These are phyloP conservation scores for Montipora efflorescens DNA, from an alignment of 64 coral and sea anemone genomes.

Conservation along the genomic window DNA sequence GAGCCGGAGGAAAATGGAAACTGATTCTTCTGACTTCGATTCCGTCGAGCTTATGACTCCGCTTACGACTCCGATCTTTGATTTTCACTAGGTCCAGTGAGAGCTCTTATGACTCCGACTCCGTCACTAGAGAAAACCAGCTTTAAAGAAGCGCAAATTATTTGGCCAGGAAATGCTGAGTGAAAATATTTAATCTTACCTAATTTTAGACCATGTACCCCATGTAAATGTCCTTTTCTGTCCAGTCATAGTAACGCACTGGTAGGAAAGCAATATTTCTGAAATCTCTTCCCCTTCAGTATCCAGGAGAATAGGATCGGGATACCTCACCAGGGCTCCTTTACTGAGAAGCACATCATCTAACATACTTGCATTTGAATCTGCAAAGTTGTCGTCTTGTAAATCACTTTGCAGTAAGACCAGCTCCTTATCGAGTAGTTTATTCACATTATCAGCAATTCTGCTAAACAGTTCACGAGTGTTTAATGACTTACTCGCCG, in stretches of 20 bases:
- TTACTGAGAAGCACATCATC: slow-evolving; percentile 40
- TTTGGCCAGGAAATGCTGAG: background rate
- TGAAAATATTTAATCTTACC: background rate
- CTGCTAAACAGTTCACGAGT: slow-evolving; percentile 60
- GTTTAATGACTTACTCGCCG: slow-evolving; percentile 42
- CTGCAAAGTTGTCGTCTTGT: background rate
- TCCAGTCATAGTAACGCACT: slow-evolving; percentile 39
- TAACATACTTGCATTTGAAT: slow-evolving; percentile 4
- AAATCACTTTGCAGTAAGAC: background rate
- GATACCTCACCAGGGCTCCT: slow-evolving; percentile 40
- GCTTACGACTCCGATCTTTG: too few relatives aligned
- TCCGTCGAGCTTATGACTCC: too few relatives aligned
- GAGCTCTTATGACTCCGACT: too few relatives aligned
- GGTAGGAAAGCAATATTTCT: slow-evolving; percentile 44
- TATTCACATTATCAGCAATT: slow-evolving; percentile 21
- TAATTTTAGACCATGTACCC: background rate
- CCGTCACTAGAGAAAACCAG: too few relatives aligned
- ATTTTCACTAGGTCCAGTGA: too few relatives aligned
- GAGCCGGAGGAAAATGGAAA: too few relatives aligned
- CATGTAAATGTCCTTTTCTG: slow-evolving; percentile 17
- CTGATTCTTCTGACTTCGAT: too few relatives aligned
- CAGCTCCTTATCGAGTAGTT: background rate
- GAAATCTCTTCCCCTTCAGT: slow-evolving; percentile 47
- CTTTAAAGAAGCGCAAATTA: too few relatives aligned
- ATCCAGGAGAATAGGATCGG: slow-evolving; percentile 70